Evolutionary conservation across 2,888 invertebrate genomes (phyloP), one percentile per base, ranked within the genome.

Genomic region (Coelogynopora nodosa): DNA sequence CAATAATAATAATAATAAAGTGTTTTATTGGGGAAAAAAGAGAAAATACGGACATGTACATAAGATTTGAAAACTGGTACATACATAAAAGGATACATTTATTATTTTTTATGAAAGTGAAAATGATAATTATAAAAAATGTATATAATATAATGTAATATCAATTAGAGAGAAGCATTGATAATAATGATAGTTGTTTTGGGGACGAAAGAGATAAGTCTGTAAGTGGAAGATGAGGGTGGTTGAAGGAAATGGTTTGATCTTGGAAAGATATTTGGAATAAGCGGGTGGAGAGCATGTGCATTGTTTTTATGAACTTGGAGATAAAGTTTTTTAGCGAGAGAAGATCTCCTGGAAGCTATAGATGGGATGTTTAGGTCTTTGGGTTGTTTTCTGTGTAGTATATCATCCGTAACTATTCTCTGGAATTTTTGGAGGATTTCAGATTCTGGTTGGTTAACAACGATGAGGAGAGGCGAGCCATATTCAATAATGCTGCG

Each of bases 321-420:
- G 74, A 74, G 74, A 74, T 74, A 74, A 74, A 74, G 74, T 74
- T 74, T 74, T 74, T 74, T 74, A 74, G 74, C 74, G 74, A 74
- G 74, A 74, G 23, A 74, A 74, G 74, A 74, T 74, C 74, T 74
- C 74, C 74, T 74, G 74, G 74, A 74, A 74, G 74, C 74, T 74
- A 74, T 13, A 74, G 74, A 74, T 74, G 74, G 74, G 74, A 74
- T 74, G 74, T 74, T 74, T 23, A 74, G 74, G 74, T 74, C 74
- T 10, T 74, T 74, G 74, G 74, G 74, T n/a, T 74, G 74, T 74
- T 74, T 74, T 74, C 74, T 74, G 74, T 10, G 74, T 74, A 74
- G 74, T 74, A 26, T 74, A 74, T 74, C 74, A 74, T 74, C 18
- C 74, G 74, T 74, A 74, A 74, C 74, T 74, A 10, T 5, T 74